A percentile compares a stretch with the other conserved stretches of the same genome.
Conservation (phyloP, 2,113 vertebrate species). For the Hassar affinis region DNA sequence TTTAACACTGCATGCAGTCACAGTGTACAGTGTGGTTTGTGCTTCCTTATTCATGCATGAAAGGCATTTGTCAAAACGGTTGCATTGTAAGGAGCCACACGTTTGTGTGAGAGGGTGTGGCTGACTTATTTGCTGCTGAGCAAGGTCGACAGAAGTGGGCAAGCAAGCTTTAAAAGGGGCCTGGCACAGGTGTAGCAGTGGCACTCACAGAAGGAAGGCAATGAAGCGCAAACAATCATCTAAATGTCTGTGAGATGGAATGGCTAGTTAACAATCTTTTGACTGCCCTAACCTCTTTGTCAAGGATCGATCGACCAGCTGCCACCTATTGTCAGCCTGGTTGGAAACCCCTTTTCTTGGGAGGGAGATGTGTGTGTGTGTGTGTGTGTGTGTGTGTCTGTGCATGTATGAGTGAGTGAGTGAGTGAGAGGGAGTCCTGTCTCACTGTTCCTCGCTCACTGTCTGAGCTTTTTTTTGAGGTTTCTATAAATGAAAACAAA, state of each 20-base stretch:
- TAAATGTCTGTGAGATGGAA: slow-evolving; percentile 81
- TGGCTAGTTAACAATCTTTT: slow-evolving; percentile 82
- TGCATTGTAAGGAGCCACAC: slow-evolving; percentile 15
- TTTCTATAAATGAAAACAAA: not conserved
- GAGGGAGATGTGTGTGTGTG: slow-evolving; percentile 58
- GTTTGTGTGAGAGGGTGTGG: slow-evolving; percentile 15
- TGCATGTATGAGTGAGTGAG: not conserved
- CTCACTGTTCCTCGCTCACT: not conserved
- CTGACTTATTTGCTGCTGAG: slow-evolving; percentile 30
- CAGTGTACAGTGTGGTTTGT: slow-evolving; percentile 28
- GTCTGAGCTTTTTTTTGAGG: not conserved
- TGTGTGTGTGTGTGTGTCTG: slow-evolving; percentile 21
- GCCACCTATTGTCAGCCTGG: slow-evolving; percentile 69
- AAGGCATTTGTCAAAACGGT: slow-evolving; percentile 41
- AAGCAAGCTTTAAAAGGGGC: slow-evolving; percentile 60
- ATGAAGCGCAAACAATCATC: slow-evolving; percentile 78
- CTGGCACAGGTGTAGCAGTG: slow-evolving; percentile 74
- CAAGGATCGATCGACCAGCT: slow-evolving; percentile 78
- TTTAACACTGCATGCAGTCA: not conserved
- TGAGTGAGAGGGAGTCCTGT: not conserved
- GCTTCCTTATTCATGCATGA: slow-evolving; percentile 36
- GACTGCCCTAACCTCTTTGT: slow-evolving; percentile 81
- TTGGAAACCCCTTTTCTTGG: slow-evolving; percentile 65
- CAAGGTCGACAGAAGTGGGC: slow-evolving; percentile 60
- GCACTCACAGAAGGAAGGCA: slow-evolving; percentile 65